Conservation (phyloP, 1,140 invertebrate genomes). For the Colletes gigas region DNA sequence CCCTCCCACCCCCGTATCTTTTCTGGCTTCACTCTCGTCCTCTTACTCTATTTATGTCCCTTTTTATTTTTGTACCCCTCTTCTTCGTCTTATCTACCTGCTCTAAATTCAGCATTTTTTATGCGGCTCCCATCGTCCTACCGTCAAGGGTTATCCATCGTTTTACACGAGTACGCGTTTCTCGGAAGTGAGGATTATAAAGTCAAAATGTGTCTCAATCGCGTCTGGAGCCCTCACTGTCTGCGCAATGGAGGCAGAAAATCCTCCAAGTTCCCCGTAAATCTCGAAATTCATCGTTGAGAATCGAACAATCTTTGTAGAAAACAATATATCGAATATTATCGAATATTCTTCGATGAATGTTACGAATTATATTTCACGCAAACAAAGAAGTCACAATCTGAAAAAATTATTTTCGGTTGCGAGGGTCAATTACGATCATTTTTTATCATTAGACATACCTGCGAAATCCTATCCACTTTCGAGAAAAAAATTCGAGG, state of each 20-base stretch:
- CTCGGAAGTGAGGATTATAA: slow-evolving; percentile 47
- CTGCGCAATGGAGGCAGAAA: neutral
- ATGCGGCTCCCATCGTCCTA: slow-evolving; percentile 40
- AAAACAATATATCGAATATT: too few species aligned
- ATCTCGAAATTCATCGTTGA: too few species aligned
- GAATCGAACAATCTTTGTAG: too few species aligned
- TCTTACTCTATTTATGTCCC: slow-evolving; percentile 30
- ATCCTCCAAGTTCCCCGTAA: too few species aligned
- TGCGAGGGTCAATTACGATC: too few species aligned
- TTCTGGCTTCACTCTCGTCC: slow-evolving; percentile 19
- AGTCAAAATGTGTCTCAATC: slow-evolving; percentile 1
- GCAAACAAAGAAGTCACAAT: too few species aligned
- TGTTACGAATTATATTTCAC: too few species aligned
- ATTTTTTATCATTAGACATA: too few species aligned
- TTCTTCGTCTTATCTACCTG: slow-evolving; percentile 50
- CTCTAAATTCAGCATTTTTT: slow-evolving; percentile 56
- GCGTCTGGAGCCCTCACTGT: neutral
- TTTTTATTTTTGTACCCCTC: slow-evolving; percentile 38
- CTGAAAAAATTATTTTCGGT: too few species aligned
- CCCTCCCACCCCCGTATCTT: neutral
- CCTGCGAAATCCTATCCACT: too few species aligned
- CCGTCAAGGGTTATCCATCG: slow-evolving; percentile 40
- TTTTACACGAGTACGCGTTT: slow-evolving; percentile 34
- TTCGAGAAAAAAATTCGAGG: too few species aligned
- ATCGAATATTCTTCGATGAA: too few species aligned